Evolutionary conservation across 2,888 invertebrate genomes (phyloP), one percentile per base, ranked within the genome.

Genomic region (Embidobia sp.): DNA sequence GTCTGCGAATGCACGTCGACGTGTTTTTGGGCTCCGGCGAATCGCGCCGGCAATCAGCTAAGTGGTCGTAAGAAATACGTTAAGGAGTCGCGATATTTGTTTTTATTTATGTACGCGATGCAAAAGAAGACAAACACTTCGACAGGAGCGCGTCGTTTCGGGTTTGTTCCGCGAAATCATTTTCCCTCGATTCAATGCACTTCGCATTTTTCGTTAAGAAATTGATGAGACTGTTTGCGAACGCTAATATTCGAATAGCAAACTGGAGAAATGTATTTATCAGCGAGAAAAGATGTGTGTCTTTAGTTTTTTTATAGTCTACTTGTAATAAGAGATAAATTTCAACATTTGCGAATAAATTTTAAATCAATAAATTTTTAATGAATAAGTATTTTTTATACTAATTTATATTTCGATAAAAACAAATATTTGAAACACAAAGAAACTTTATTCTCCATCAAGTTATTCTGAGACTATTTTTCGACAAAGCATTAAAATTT

Each of bases 1-100:
- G 4, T 13, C 19, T 10, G 11, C 16, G 42, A 29, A 42, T 26
- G 11, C 37, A 6, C 40, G 63, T 49, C 26, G 18, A 3, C 40
- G 37, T 13, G 19, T 77, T 63, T 66, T 19, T 44, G 61, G 33
- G n/a, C 55, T 72, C 51, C 31, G 33, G 67, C 61, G 63, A 77
- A 70, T 72, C 67, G 67, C 44, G 67, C 35, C 15, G 27, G 74
- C 72, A 75, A 78, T 78, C 78, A 75, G 57, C 75, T 75, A 75
- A 78, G 78, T 75, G 74, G 55, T 70, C 44, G 69, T 69, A 67
- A 40, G 66, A 78, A 78, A 78, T 78, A 75, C 70, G 66, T 78
- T 78, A 78, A 74, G 57, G 29, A 74, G 35, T 42, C 53, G 59
- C 59, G 51, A 31, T 61, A 40, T 67, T 74, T 74, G 53, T 74